Percentiles rank a stretch among this genome's conserved stretches.
phyloP scores from a whole-genome alignment of 2,113 vertebrate genomes.

The Neodontobutis hainanensis region DNA sequence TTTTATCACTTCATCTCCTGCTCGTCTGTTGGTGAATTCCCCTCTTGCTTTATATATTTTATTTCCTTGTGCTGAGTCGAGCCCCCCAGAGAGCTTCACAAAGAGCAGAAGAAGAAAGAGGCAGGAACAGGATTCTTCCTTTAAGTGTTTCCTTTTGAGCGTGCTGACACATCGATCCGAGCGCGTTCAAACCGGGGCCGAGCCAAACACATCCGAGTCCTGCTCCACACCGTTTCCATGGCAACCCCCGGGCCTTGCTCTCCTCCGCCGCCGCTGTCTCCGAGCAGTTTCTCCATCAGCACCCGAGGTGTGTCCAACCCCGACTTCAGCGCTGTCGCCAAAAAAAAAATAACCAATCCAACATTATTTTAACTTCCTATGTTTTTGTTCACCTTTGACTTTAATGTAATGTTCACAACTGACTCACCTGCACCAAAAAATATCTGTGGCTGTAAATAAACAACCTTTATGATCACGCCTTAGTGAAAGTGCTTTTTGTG shows the following conservation, averaged over 20 bases:
- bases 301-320: background rate
- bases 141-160: slow-evolving; percentile 2
- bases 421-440: too few relatives aligned
- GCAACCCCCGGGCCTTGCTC: background rate
- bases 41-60: background rate
- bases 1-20: background rate
- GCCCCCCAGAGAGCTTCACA: background rate
- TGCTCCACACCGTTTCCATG: background rate
- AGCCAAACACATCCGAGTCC: too few relatives aligned
- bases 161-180: slow-evolving; percentile 12
- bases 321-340: background rate
- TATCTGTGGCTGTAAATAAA: too few relatives aligned
- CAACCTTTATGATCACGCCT: too few relatives aligned
- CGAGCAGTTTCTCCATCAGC: slow-evolving; percentile 6
- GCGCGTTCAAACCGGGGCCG: background rate
- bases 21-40: background rate
- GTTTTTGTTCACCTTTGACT: too few relatives aligned
- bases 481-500: too few relatives aligned
- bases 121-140: background rate
- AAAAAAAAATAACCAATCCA: too few relatives aligned
- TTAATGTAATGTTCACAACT: too few relatives aligned
- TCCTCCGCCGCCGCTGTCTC: background rate
- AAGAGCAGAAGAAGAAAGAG: too few relatives aligned
- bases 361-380: too few relatives aligned
- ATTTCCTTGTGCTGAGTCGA: background rate